Base-by-base conservation (phyloP, 2,797 vertebrate species). In the Rhabdomys pumilio region DNA sequence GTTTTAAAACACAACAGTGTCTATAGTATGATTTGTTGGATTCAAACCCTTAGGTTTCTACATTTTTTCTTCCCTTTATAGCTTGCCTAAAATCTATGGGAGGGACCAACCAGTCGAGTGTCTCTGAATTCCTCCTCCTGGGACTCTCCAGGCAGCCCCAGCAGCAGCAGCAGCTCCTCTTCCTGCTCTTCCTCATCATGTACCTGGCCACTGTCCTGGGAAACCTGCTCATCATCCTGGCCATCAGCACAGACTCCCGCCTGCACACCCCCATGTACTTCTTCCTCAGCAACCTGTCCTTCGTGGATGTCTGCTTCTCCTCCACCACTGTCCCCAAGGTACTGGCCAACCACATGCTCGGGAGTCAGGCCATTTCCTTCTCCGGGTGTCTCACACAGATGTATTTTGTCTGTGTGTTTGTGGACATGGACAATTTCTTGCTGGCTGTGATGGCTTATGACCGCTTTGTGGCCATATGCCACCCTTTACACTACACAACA, bases 211-310 rank as follows among this genome's bases (percentile, higher is more conserved):
- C 87, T 1, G 76, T 97, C 76, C 75, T 97, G 53, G 95, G 87
- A 9, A 96, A 96, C 91, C 57, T 84, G 82, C 84, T 53, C 90
- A 91, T 91, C 65, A 34, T 82, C 38, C 79, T 91, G 90, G 90
- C 65, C 53, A 44, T 82, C 53, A 8, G 65, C 50, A 72, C 79
- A 34, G 79, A 91, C 53, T 82, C 90, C 50, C 13, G 2, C 77
- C 92, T 97, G 12, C 96, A 96, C 14, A 47, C 26, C 11, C 93
- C 93, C 93, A 93, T 96, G 97, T 97, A 94, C 89, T 96, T 97
- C 83, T 93, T 97, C 73, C 84, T 98, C 59, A 63, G 86, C 63
- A 94, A 73, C 44, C 53, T 97, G 87, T 91, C 97, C 92, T 96
- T 96, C 0, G 67, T 95, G 44, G 97, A 97, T 20, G 9, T 83